A percentile compares a stretch with the other conserved stretches of the same genome.
Conservation (phyloP, 2,797 vertebrate genomes). For the Sparidentex hasta region DNA sequence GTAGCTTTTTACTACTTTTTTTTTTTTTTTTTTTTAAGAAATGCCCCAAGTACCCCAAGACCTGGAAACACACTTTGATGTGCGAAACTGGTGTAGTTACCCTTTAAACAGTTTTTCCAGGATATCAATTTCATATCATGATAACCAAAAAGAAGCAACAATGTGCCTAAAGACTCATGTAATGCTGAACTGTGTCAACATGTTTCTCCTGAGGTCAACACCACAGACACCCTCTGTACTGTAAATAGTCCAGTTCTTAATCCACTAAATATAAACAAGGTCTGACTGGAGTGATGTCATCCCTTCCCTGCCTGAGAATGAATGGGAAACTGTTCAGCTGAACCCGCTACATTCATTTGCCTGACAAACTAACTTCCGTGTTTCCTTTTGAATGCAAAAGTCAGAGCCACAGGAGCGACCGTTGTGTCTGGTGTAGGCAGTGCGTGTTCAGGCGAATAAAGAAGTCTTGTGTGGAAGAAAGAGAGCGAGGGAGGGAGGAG, state of each 20-base stretch:
- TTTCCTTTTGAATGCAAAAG: slow-evolving; percentile 58
- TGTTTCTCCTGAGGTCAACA: not conserved
- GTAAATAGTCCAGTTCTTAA: slow-evolving; percentile 25
- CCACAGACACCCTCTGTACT: not conserved
- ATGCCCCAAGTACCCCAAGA: no score
- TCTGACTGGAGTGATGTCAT: slow-evolving; percentile 57
- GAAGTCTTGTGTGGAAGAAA: slow-evolving; percentile 32
- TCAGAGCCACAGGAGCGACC: slow-evolving; percentile 29
- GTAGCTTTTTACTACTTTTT: no score
- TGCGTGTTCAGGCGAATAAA: slow-evolving; percentile 39
- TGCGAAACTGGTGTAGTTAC: no score
- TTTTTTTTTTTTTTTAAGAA: no score
- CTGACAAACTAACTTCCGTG: slow-evolving; percentile 67
- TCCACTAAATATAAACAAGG: slow-evolving; percentile 33
- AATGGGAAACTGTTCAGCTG: slow-evolving; percentile 44
- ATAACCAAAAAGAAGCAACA: not conserved
- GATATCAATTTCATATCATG: not conserved
- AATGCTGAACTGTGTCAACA: not conserved
- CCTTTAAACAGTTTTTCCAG: not conserved
- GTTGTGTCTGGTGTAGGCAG: slow-evolving; percentile 36
- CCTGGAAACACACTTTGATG: no score
- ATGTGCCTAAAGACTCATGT: not conserved
- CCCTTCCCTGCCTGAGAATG: slow-evolving; percentile 36
- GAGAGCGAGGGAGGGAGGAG: slow-evolving; percentile 18
- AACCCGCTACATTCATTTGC: slow-evolving; percentile 58